Evolutionary conservation across 2,113 vertebrate genomes (phyloP).

Genomic region (Pelobates fuscus): DNA sequence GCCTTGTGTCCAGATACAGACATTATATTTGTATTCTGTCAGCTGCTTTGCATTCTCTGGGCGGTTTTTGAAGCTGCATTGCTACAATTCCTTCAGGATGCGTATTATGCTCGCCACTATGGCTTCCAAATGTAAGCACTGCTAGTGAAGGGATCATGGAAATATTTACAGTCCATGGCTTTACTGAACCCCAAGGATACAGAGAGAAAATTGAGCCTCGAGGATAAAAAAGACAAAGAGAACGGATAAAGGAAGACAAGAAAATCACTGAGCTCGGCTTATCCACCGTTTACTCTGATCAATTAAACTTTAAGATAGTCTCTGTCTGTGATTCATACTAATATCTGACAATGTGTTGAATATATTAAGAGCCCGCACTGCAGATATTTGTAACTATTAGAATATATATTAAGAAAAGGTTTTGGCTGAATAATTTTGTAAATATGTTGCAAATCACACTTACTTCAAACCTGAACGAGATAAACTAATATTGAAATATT

Average conservation of each 20-base stretch:
- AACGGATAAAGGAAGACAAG: not conserved
- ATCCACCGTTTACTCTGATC: not conserved
- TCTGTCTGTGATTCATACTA: not conserved
- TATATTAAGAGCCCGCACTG: not conserved
- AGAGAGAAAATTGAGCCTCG: not conserved
- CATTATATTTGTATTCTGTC: no score
- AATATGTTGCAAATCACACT: not conserved
- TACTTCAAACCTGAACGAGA: no score
- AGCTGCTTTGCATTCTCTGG: no score
- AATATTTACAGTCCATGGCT: not conserved
- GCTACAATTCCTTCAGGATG: no score
- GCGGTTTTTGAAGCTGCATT: no score
- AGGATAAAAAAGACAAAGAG: not conserved
- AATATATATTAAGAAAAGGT: no score
- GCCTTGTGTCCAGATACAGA: no score
- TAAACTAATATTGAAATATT: no score
- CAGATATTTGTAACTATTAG: not conserved
- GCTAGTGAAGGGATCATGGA: no score
- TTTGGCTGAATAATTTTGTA: no score
- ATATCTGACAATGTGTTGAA: not conserved
- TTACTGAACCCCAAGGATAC: not conserved
- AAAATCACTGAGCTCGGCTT: not conserved
- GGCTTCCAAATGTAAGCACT: no score
- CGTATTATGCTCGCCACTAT: no score
- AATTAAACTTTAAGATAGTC: not conserved